Conservation (phyloP, 2,797 vertebrate genomes). For the Acipenser transmontanus region DNA sequence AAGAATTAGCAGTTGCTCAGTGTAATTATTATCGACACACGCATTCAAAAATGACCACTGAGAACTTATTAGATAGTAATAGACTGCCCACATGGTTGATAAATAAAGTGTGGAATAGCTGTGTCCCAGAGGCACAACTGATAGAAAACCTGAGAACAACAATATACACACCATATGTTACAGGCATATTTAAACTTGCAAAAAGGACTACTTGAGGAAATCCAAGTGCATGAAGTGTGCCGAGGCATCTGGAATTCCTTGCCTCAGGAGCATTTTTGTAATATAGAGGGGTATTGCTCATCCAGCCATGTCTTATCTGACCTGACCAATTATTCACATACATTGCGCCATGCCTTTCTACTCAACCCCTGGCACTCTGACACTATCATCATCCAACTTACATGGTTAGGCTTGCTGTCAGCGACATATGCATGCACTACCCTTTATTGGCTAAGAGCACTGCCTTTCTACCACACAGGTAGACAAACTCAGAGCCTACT, state of each 20-base stretch:
- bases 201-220: slow-evolving; percentile 30
- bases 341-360: slow-evolving; percentile 47
- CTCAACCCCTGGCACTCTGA: slow-evolving; percentile 20
- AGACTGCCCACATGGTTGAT: slow-evolving; percentile 7
- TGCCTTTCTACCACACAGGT: too few relatives aligned
- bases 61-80: slow-evolving; percentile 25
- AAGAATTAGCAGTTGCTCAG: slow-evolving; percentile 3
- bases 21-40: slow-evolving; percentile 16
- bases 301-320: slow-evolving; percentile 65
- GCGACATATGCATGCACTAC: too few relatives aligned
- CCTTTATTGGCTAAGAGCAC: too few relatives aligned
- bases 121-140: slow-evolving; percentile 7
- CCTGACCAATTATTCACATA: slow-evolving; percentile 73
- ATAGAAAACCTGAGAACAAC: slow-evolving; percentile 6
- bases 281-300: slow-evolving; percentile 48
- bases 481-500: too few relatives aligned
- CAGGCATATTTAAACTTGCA: slow-evolving; percentile 38
- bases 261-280: slow-evolving; percentile 44
- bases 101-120: slow-evolving; percentile 9
- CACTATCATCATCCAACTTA: background rate
- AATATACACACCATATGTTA: slow-evolving; percentile 52
- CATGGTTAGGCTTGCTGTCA: slow-evolving; percentile 11
- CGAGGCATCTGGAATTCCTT: slow-evolving; percentile 60
- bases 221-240: slow-evolving; percentile 39
- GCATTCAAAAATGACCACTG: slow-evolving; percentile 27